Conservation (phyloP, 2,797 vertebrate genomes). For the Mareca strepera region DNA sequence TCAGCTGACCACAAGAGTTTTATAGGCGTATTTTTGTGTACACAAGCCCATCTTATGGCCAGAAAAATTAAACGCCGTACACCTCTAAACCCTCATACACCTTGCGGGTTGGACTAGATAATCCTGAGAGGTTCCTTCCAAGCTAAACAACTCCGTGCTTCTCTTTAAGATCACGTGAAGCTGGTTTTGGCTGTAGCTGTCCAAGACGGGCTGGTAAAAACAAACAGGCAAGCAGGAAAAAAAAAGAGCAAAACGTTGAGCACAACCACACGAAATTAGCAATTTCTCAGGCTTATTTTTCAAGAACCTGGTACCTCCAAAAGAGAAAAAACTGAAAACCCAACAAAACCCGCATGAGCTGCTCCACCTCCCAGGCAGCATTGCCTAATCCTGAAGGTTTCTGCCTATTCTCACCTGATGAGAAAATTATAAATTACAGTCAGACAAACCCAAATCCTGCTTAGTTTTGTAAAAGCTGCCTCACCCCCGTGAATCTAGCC, state of each 20-base stretch:
- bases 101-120: not conserved
- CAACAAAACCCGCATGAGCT: not conserved
- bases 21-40: not conserved
- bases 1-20: not conserved
- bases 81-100: not conserved
- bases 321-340: not conserved
- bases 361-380: not conserved
- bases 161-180: not conserved
- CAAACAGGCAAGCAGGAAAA: not conserved
- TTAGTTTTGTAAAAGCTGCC: not conserved
- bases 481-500: not conserved
- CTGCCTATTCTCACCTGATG: not conserved
- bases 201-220: not conserved
- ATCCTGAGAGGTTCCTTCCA: not conserved
- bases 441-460: not conserved
- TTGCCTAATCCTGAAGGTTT: not conserved
- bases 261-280: not conserved
- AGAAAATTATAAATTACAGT: not conserved
- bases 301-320: fast-evolving
- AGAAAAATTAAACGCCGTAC: not conserved
- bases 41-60: not conserved
- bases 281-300: not conserved
- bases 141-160: not conserved
- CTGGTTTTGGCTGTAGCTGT: not conserved
- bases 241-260: not conserved